These are phyloP conservation scores for Meda fulgida DNA, from an alignment of 2,797 vertebrate species.

Conservation along the genomic window DNA sequence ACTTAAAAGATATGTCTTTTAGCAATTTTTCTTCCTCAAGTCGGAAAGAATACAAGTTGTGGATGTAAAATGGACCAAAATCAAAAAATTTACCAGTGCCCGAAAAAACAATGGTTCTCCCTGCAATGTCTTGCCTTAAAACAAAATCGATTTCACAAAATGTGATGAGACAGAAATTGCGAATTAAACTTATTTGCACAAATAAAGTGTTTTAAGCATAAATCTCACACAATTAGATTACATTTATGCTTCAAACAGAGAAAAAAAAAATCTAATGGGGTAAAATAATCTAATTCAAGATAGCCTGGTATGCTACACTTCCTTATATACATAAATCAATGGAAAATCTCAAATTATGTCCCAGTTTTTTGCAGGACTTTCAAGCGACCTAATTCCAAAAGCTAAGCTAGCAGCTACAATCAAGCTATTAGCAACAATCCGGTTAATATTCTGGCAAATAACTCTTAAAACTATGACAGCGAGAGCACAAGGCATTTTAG, in stretches of 20 bases:
- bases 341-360: conserved; percentile 2
- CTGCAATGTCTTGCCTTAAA: neutral
- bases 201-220: neutral
- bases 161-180: neutral
- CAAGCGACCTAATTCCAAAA: conserved; percentile 15
- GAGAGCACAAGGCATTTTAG: conserved; percentile 1
- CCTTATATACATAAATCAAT: neutral
- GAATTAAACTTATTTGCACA: neutral
- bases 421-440: neutral
- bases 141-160: neutral
- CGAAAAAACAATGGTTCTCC: neutral
- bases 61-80: too few species aligned
- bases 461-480: conserved; percentile 5
- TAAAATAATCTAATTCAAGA: neutral
- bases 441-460: neutral
- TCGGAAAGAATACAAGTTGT: neutral
- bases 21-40: too few species aligned
- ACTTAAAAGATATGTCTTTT: too few species aligned
- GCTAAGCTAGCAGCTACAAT: neutral
- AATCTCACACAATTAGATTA: neutral
- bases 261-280: neutral
- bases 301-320: neutral
- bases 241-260: neutral
- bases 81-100: too few species aligned
- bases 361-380: neutral